Evolutionary conservation across 2,113 vertebrate genomes (phyloP).

Genomic region (Pteronura brasiliensis): DNA sequence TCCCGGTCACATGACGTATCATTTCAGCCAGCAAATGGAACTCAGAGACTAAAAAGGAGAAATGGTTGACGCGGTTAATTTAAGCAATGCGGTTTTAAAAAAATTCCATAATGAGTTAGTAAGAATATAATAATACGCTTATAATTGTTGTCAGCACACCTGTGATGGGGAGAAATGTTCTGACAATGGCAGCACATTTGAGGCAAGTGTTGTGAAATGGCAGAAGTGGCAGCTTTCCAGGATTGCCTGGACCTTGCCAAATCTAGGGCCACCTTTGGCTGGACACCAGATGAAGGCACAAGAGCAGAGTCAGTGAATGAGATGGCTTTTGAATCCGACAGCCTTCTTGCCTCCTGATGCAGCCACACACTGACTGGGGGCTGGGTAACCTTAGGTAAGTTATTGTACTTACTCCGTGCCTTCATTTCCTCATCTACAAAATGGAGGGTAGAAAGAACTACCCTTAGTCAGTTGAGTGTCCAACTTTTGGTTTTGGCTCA

Average conservation of each 20-base stretch:
- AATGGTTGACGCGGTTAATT: constrained; percentile 5
- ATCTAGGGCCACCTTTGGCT: neutral
- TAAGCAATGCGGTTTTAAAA: neutral
- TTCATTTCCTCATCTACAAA: neutral
- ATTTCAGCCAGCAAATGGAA: constrained; percentile 20
- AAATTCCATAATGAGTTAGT: constrained; percentile 16
- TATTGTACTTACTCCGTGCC: neutral
- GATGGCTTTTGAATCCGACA: neutral
- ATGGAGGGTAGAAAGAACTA: neutral
- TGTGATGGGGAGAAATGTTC: neutral
- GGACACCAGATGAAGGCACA: neutral
- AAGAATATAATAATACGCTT: constrained; percentile 41
- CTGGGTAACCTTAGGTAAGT: neutral
- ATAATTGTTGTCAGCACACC: neutral
- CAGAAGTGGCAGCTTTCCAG: neutral
- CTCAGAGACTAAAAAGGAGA: neutral
- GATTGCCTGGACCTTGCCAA: neutral
- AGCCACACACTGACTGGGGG: neutral
- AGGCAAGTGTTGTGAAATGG: neutral
- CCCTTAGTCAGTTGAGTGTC: neutral
- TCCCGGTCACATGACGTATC: neutral
- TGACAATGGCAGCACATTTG: neutral
- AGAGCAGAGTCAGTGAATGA: neutral
- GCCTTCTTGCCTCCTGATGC: neutral
- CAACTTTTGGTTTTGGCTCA: neutral